Percentiles rank a stretch among this genome's conserved stretches.
Evolutionary conservation across 2,888 invertebrate species (phyloP).

Genomic region (Cataglyphis albicans): DNA sequence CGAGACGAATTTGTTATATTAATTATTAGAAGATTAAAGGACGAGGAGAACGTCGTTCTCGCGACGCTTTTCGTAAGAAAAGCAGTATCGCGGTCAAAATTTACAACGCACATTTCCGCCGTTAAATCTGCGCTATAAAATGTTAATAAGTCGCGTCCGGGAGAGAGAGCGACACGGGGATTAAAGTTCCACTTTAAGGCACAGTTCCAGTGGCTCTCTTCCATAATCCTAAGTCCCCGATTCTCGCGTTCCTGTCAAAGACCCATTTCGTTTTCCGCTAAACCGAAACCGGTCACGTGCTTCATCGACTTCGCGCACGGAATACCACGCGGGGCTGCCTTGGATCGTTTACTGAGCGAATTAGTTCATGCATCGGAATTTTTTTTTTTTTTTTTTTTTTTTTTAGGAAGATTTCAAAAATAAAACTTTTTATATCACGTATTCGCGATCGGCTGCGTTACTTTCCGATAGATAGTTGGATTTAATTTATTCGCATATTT

Average conservation of each 20-base stretch:
- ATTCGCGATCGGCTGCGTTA: not conserved
- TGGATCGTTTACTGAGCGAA: conserved; percentile 17
- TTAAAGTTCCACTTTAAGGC: conserved; percentile 41
- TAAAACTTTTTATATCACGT: not conserved
- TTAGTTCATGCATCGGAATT: not conserved
- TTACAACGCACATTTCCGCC: conserved; percentile 24
- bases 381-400: not conserved
- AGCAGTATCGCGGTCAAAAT: conserved; percentile 20
- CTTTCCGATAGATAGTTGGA: not conserved
- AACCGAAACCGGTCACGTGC: conserved; percentile 4
- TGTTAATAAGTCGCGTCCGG: conserved; percentile 35
- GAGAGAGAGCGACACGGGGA: conserved; percentile 33
- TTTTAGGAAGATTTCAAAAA: not conserved
- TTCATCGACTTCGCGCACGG: conserved; percentile 6
- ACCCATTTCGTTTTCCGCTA: conserved; percentile 3
- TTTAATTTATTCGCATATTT: conserved; percentile 31
- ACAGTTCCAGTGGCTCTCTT: conserved; percentile 1
- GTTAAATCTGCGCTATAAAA: conserved; percentile 49
- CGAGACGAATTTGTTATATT: not conserved
- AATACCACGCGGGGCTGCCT: not conserved
- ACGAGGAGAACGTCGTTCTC: not conserved
- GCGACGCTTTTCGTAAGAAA: not conserved
- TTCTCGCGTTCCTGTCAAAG: not conserved
- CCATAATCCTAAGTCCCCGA: conserved; percentile 14
- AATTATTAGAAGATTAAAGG: conserved; percentile 13